phyloP scores from a whole-genome alignment of 2,888 invertebrate genomes.

The Amblyjoppa proteus region DNA sequence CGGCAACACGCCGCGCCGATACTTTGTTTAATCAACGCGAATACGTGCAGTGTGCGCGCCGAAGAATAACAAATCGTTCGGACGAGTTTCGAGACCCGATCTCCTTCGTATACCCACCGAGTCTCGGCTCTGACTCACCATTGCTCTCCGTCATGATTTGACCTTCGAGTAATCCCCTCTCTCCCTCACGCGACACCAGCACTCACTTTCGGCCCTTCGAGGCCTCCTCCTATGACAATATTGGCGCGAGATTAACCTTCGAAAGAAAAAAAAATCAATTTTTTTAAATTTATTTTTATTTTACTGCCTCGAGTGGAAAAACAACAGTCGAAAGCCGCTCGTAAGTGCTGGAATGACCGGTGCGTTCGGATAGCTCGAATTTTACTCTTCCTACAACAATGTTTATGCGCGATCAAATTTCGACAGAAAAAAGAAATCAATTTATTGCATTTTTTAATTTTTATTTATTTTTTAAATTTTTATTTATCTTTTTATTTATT shows the following conservation, averaged over 20 bases:
- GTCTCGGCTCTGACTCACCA: constrained; percentile 24
- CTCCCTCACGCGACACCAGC: neutral
- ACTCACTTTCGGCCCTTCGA: neutral
- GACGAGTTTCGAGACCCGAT: neutral
- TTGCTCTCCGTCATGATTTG: constrained; percentile 12
- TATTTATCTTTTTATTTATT: too few species aligned
- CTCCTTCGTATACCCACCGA: neutral
- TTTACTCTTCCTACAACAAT: neutral
- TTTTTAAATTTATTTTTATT: neutral
- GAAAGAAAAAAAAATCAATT: neutral
- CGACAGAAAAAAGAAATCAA: neutral
- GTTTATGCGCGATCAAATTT: neutral
- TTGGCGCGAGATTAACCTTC: neutral
- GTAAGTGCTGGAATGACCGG: neutral
- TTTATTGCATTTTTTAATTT: too few species aligned
- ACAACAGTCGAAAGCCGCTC: neutral
- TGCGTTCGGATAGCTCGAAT: neutral
- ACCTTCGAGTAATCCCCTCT: neutral
- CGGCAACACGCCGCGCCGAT: neutral
- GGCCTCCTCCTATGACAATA: neutral
- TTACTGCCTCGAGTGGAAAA: neutral
- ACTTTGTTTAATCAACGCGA: constrained; percentile 25
- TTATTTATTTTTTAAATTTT: too few species aligned
- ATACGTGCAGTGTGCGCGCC: neutral
- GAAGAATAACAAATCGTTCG: constrained; percentile 16